phyloP scores from a whole-genome alignment of 1,140 invertebrate species.

The Cydia strobilella region DNA sequence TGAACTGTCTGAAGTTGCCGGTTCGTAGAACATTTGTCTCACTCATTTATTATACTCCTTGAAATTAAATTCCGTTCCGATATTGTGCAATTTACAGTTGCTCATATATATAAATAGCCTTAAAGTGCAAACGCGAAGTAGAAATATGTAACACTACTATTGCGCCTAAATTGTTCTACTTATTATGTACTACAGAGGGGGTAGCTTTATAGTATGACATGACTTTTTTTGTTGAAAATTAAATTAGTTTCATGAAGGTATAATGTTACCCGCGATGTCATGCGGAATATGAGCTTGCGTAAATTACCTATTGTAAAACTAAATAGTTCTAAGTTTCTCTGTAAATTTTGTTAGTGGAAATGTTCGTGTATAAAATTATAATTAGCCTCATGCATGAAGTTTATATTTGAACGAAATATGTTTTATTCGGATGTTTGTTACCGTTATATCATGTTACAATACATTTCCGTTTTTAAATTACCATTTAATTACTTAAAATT shows the following conservation, averaged over 20 bases:
- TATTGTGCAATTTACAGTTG: neutral
- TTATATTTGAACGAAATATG: too few relatives aligned
- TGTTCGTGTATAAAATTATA: neutral
- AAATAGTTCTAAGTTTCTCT: conserved; percentile 25
- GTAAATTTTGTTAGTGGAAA: conserved; percentile 31
- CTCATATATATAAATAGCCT: neutral
- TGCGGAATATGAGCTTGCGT: neutral
- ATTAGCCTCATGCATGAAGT: too few relatives aligned
- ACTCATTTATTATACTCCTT: too few relatives aligned
- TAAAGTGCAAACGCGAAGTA: neutral
- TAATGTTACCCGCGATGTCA: neutral
- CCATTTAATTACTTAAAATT: too few relatives aligned
- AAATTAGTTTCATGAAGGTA: neutral
- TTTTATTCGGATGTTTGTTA: too few relatives aligned
- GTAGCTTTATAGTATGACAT: neutral
- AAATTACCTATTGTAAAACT: neutral
- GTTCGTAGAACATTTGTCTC: neutral
- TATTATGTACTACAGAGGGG: neutral
- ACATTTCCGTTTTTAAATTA: too few relatives aligned
- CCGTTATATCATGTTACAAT: too few relatives aligned
- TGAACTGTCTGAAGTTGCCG: neutral
- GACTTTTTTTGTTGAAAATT: neutral
- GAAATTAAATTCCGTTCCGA: neutral
- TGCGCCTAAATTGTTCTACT: neutral
- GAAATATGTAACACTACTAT: neutral